These are phyloP conservation scores for Monomorium pharaonis DNA, from an alignment of 1,140 invertebrate genomes.

Conservation along the genomic window DNA sequence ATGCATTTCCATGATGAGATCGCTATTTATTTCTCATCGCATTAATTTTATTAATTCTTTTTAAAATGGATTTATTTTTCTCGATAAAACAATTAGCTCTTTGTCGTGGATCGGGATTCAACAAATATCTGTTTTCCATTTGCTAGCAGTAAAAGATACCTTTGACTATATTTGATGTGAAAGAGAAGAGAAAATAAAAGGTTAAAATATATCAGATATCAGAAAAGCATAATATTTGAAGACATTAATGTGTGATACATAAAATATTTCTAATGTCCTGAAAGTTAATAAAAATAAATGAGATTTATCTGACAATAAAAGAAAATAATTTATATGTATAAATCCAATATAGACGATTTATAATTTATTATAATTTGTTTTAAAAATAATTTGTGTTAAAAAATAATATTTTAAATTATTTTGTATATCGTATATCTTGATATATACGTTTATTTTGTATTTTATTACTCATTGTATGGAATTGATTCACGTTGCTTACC, in stretches of 20 bases:
- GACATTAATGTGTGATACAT: neutral
- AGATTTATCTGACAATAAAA: neutral
- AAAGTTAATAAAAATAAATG: neutral
- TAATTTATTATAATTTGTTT: neutral
- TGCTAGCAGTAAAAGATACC: neutral
- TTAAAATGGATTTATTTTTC: slow-evolving; percentile 7
- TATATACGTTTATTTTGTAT: neutral
- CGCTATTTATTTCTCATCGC: neutral
- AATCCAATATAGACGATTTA: neutral
- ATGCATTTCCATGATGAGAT: neutral
- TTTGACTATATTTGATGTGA: neutral
- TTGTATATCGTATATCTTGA: neutral
- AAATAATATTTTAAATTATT: too few species aligned
- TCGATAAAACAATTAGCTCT: neutral
- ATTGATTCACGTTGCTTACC: neutral
- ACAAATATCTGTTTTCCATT: neutral
- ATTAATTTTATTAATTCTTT: slow-evolving; percentile 12
- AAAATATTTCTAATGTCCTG: neutral
- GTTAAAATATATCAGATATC: neutral
- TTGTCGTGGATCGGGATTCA: neutral
- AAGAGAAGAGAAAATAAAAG: neutral
- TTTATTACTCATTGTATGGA: neutral
- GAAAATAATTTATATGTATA: slow-evolving; percentile 6
- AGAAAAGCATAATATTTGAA: neutral
- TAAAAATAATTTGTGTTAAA: too few species aligned